These are phyloP conservation scores for Leucopsar rothschildi DNA, from an alignment of 2,113 vertebrate species.

Conservation along the genomic window DNA sequence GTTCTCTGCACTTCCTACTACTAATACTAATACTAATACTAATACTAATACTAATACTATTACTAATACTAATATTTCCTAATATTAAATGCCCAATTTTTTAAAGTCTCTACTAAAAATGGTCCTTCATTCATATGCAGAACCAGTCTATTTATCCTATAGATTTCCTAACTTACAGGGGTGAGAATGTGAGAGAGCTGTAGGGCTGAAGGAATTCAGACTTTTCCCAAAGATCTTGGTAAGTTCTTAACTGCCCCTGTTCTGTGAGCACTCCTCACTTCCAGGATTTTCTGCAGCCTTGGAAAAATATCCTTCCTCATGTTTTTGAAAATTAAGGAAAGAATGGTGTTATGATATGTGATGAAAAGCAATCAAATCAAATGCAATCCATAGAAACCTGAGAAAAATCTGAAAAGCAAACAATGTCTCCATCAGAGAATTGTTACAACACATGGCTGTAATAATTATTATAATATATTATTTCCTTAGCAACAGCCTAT, in stretches of 20 bases:
- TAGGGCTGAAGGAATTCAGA: not conserved
- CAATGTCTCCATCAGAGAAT: slow-evolving; percentile 21
- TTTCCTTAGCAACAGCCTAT: slow-evolving; percentile 63
- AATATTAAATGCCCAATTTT: not conserved
- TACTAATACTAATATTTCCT: too few species aligned
- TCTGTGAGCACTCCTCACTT: not conserved
- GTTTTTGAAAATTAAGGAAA: slow-evolving; percentile 43
- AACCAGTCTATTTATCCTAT: not conserved
- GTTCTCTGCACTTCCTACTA: not conserved
- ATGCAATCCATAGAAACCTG: slow-evolving; percentile 11
- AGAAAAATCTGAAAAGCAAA: slow-evolving; percentile 56
- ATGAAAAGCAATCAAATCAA: slow-evolving; percentile 34
- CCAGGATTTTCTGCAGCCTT: slow-evolving; percentile 20
- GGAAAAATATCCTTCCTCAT: not conserved
- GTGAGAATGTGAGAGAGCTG: not conserved
- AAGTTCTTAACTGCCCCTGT: not conserved
- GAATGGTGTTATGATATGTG: not conserved
- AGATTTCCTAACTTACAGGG: not conserved
- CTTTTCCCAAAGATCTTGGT: not conserved
- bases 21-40: too few species aligned
- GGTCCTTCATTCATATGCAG: not conserved
- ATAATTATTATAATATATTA: slow-evolving; percentile 12
- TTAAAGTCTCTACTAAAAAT: not conserved
- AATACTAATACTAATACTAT: too few species aligned
- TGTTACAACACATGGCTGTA: slow-evolving; percentile 9